Conservation (phyloP, 1,140 invertebrate species). For the Sitobion miscanthi region DNA sequence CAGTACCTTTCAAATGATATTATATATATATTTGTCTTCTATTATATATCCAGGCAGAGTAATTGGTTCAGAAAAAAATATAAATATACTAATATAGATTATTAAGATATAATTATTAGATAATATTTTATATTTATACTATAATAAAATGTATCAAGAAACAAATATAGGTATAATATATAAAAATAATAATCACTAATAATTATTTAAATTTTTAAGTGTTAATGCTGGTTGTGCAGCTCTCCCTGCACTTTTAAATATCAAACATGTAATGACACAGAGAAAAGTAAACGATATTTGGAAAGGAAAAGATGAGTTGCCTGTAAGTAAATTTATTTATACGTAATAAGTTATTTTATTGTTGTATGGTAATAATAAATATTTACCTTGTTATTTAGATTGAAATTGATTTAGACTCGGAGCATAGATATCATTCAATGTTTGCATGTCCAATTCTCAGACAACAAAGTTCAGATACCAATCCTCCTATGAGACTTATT, state of each 20-base stretch:
- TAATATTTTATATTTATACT: neutral
- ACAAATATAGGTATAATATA: no score
- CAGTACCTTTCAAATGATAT: no score
- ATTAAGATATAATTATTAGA: no score
- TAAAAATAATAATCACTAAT: no score
- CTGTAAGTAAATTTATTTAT: conserved; percentile 69
- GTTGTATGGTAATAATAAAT: neutral
- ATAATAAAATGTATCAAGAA: no score
- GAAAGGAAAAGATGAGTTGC: conserved; percentile 94
- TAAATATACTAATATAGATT: no score
- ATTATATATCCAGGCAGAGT: no score
- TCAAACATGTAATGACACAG: conserved; percentile 95
- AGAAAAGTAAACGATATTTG: conserved; percentile 93
- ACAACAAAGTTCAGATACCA: conserved; percentile 93
- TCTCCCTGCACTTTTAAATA: conserved; percentile 90
- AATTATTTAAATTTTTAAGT: conserved; percentile 63
- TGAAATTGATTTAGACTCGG: conserved; percentile 87
- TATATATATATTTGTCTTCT: no score
- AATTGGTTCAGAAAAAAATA: no score
- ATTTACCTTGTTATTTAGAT: conserved; percentile 69
- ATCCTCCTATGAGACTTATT: conserved; percentile 95
- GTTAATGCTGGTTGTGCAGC: conserved; percentile 93
- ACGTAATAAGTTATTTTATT: neutral
- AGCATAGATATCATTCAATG: conserved; percentile 93
- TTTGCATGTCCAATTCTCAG: conserved; percentile 98